Evolutionary conservation across 2,113 vertebrate genomes (phyloP).

Genomic region (Pterocles burchelli): DNA sequence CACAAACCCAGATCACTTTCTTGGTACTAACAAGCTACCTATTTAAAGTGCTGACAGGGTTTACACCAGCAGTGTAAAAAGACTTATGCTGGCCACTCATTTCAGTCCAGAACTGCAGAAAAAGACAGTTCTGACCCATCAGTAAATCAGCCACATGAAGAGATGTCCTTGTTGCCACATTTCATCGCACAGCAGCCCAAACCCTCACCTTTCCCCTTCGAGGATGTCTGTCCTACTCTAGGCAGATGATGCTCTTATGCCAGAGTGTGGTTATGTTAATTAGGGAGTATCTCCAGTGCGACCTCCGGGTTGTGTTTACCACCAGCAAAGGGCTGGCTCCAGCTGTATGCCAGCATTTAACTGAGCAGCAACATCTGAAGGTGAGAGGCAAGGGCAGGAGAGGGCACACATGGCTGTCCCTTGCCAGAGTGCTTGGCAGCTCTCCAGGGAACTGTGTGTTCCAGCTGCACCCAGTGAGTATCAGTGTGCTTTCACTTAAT

Average conservation of each 20-base stretch:
- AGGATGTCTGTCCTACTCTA: background rate
- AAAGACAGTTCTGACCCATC: background rate
- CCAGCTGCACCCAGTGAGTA: background rate
- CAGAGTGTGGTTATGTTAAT: accelerated
- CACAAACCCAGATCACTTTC: background rate
- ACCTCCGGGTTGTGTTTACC: background rate
- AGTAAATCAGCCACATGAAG: background rate
- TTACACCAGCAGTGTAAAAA: background rate
- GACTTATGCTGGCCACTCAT: background rate
- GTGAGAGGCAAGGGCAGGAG: background rate
- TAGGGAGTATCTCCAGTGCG: accelerated
- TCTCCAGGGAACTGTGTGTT: background rate
- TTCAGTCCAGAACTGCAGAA: background rate
- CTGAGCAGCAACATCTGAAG: background rate
- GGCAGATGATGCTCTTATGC: accelerated
- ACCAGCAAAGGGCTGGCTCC: background rate
- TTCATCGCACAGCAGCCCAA: background rate
- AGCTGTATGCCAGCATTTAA: accelerated
- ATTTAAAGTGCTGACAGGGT: background rate
- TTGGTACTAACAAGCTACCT: background rate
- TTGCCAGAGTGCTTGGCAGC: background rate
- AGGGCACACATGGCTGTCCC: background rate
- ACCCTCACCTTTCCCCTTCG: background rate
- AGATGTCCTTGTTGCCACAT: background rate
- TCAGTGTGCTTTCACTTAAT: accelerated